phyloP scores from a whole-genome alignment of 2,113 vertebrate species.

The Gavia stellata region DNA sequence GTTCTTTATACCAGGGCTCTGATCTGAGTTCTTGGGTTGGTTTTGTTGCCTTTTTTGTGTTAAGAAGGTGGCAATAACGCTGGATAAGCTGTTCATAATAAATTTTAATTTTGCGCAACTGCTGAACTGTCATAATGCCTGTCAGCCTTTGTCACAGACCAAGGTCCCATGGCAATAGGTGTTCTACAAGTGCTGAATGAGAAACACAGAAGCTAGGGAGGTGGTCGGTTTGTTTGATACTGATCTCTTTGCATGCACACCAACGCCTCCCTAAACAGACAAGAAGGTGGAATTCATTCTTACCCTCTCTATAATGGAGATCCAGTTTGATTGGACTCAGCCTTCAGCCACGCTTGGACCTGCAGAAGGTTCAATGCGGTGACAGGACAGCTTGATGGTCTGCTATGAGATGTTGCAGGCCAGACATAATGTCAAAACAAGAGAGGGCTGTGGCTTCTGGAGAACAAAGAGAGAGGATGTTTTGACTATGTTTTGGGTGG shows the following conservation, averaged over 20 bases:
- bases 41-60: neutral
- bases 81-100: neutral
- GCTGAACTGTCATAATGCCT: neutral
- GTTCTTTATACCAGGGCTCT: neutral
- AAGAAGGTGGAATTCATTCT: neutral
- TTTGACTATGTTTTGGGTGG: neutral
- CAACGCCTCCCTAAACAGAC: neutral
- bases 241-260: neutral
- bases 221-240: neutral
- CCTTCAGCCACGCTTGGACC: neutral
- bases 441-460: neutral
- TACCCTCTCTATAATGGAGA: neutral
- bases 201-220: neutral
- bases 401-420: neutral
- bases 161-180: fast-evolving
- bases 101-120: neutral
- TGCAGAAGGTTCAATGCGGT: neutral
- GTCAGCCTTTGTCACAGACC: neutral
- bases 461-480: neutral
- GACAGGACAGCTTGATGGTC: neutral
- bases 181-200: neutral
- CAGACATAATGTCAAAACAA: neutral
- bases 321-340: neutral
- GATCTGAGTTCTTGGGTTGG: neutral
- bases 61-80: neutral